Percentiles rank a stretch among this genome's conserved stretches.
phyloP scores from a whole-genome alignment of 2,888 invertebrate species.

The Cerastis leucographa region DNA sequence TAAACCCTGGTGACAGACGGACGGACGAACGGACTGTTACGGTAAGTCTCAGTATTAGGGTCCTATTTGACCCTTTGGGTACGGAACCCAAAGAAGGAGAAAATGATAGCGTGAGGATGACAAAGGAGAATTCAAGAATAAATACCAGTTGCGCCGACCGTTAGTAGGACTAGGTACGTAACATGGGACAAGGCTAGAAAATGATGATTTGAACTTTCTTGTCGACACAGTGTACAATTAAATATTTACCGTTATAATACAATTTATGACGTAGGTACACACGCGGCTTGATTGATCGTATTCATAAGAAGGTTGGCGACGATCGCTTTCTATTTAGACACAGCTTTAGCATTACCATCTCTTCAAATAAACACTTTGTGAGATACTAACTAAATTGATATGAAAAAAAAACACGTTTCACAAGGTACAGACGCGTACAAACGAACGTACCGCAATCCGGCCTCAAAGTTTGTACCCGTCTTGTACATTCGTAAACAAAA shows the following conservation, averaged over 20 bases:
- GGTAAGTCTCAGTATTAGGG: too few species aligned
- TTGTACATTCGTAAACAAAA: slow-evolving; percentile 76
- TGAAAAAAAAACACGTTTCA: slow-evolving; percentile 1
- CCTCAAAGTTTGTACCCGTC: slow-evolving; percentile 63
- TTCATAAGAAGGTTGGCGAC: background rate
- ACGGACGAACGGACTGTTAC: too few species aligned
- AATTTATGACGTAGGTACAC: background rate
- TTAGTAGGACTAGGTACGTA: background rate
- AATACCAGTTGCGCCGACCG: background rate
- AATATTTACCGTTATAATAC: background rate
- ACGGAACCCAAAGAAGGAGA: too few species aligned
- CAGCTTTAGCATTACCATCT: background rate
- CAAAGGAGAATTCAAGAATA: background rate
- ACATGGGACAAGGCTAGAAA: background rate
- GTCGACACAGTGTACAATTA: background rate
- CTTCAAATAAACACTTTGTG: background rate
- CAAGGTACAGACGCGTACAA: slow-evolving; percentile 21
- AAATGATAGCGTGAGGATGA: background rate
- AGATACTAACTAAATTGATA: background rate
- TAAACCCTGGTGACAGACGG: too few species aligned
- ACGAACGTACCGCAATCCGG: slow-evolving; percentile 33
- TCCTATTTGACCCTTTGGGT: too few species aligned
- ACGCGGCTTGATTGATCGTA: background rate
- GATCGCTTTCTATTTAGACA: background rate
- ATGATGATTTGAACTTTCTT: background rate